Evolutionary conservation across 2,113 vertebrate genomes (phyloP), one percentile per base, ranked within the genome.

Genomic region (Dendropsophus ebraccatus): DNA sequence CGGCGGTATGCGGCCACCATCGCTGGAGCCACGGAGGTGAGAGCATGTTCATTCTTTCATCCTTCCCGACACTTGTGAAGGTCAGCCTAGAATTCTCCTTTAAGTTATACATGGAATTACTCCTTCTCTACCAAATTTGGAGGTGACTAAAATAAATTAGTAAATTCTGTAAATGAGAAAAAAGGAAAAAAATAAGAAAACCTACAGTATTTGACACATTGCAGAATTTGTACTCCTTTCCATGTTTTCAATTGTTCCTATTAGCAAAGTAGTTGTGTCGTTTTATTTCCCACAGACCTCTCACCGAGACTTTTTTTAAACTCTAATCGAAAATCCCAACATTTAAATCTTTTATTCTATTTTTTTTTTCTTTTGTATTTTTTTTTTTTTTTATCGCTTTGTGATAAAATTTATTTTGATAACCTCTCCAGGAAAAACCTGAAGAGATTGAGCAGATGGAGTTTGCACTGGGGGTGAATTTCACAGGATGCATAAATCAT

Each of bases 401-500:
- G 28, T 32, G 74, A 10, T 37, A 60, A 35, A 37, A 84, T 74
- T 58, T 84, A 41, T 37, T 72, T 58, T 84, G 52, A 41, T 83
- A 83, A 28, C 60, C 41, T 54, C 35, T 37, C 35, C 12, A 25
- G 6, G 21, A 35, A 37, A n/a, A 17, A 73, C 73, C 67, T 41
- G 45, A 13, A 50, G 73, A 47, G 35, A 45, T 73, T 47, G 54
- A 80, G 23, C 8, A 80, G 56, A 72, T 60, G 49, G 25, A 85
- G 58, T 45, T 84, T 58, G 77, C 65, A 35, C 23, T n/a, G 32
- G 67, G 50, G 45, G 84, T 80, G 60, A 45, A 79, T 79, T 85
- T 70, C 30, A 54, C 76, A 80, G 65, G 30, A 70, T 72, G 77
- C 65, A 86, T 81, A 86, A 86, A 86, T 86, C 84, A 85, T 79